Evolutionary conservation across 2,113 vertebrate species (phyloP), one percentile per base, ranked within the genome.

Genomic region (Corythornis madagascariensis): DNA sequence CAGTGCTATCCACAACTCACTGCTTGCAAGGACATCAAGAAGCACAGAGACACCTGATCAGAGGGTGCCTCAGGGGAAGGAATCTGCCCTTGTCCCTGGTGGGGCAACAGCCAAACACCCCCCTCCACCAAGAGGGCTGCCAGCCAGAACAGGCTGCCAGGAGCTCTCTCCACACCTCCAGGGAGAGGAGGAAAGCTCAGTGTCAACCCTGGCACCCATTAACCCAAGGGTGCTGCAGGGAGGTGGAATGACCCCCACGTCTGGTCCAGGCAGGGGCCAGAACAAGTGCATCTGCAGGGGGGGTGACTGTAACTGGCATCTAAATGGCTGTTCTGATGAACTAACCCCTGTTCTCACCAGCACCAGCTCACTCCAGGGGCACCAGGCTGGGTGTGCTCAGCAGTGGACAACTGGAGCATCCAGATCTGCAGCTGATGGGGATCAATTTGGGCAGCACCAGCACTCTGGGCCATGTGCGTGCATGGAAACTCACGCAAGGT

Each of bases 391-490:
- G 72, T 26, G 5, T 1, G 53, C 70, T 55, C 55, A 24, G 85
- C 71, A 38, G 43, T 0, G 69, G 43, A 35, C 4, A 16, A 21
- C 25, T 40, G 76, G 1, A 31, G 66, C 33, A 4, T 67, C 63
- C 17, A 24, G 52, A 33, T 7, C 75, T 19, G 38, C 42, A 25
- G 86, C n/a, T 2, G 38, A 18, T 1, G 16, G 2, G 60, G 59
- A 29, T 0, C 2, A 18, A 4, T 0, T 3, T 31, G 13, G 1
- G 26, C 38, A 57, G 25, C 22, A 8, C 28, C 8, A 77, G 52
- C 64, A 55, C 67, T 12, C 65, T 7, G 40, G 25, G 1, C 28
- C 74, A 47, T 26, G 10, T 20, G 64, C 1, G 5, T 29, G 12
- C 31, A 4, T 3, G 7, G 31, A 52, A 78, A 33, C 28, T 4